Evolutionary conservation across 2,888 invertebrate species (phyloP).

Genomic region (Chrysina gloriosa): DNA sequence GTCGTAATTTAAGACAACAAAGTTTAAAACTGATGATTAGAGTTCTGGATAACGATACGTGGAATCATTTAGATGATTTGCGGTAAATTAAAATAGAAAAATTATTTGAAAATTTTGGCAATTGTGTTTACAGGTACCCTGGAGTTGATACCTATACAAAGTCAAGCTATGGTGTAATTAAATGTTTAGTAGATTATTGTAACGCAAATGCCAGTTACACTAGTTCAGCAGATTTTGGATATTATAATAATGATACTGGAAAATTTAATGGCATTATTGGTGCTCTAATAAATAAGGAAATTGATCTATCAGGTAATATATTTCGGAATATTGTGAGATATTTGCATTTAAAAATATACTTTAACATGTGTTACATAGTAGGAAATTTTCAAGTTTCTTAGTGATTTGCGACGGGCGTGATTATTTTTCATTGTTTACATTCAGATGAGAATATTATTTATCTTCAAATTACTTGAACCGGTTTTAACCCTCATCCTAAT

Average conservation of each 20-base stretch:
- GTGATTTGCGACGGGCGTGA: no score
- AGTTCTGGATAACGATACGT: slow-evolving; percentile 30
- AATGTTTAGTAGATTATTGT: slow-evolving; percentile 40
- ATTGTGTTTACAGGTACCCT: slow-evolving; percentile 35
- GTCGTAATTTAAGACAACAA: slow-evolving; percentile 40
- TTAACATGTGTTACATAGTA: background rate
- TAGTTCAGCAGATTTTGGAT: slow-evolving; percentile 15
- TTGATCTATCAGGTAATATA: slow-evolving; percentile 16
- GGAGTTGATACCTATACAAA: slow-evolving; percentile 43
- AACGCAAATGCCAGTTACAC: slow-evolving; percentile 38
- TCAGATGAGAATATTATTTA: no score
- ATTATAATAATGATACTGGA: slow-evolving; percentile 13
- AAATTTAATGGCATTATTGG: slow-evolving; percentile 14
- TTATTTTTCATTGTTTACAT: no score
- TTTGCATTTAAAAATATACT: background rate
- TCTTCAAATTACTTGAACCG: no score
- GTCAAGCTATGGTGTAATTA: slow-evolving; percentile 39
- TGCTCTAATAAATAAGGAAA: background rate
- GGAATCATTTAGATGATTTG: slow-evolving; percentile 44
- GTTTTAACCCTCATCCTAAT: no score
- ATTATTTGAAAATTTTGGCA: background rate
- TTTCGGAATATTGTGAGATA: background rate
- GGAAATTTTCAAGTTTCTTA: background rate
- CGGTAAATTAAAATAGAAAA: background rate
- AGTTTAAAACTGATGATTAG: slow-evolving; percentile 40